phyloP scores from a whole-genome alignment of 2,113 vertebrate species.

The Solenodon paradoxus region DNA sequence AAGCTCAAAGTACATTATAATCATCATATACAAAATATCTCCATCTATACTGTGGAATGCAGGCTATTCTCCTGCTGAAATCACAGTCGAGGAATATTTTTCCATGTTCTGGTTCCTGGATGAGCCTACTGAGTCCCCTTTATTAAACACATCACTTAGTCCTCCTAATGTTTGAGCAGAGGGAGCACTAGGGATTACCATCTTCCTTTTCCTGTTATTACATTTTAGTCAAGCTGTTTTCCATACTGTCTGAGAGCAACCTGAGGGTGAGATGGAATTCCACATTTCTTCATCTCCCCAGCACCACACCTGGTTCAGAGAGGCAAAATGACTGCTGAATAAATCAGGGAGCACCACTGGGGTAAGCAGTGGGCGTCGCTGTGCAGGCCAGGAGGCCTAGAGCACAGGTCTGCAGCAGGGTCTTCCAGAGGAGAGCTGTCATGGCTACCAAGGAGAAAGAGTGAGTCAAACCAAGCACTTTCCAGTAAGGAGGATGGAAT shows the following conservation, averaged over 20 bases:
- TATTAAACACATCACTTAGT: background rate
- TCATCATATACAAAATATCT: background rate
- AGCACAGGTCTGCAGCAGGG: background rate
- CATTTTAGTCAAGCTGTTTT: background rate
- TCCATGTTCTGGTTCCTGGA: too few species aligned
- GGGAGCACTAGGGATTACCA: too few species aligned
- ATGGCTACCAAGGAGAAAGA: background rate
- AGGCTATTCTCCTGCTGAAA: background rate
- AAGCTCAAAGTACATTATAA: background rate
- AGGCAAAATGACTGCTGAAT: background rate
- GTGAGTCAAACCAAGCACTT: background rate
- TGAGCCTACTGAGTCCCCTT: background rate
- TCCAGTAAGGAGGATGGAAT: background rate
- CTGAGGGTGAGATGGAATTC: background rate
- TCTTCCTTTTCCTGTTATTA: fast-evolving
- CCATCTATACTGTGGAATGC: background rate
- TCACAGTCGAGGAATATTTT: too few species aligned
- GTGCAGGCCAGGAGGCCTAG: too few species aligned
- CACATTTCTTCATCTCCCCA: background rate
- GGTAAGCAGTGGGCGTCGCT: fast-evolving
- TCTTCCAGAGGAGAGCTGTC: background rate
- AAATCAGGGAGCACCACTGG: too few species aligned
- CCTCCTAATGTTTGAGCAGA: background rate
- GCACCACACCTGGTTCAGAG: background rate
- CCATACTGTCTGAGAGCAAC: background rate